Conservation (phyloP, 2,113 vertebrate species). For the Lampris incognitus region DNA sequence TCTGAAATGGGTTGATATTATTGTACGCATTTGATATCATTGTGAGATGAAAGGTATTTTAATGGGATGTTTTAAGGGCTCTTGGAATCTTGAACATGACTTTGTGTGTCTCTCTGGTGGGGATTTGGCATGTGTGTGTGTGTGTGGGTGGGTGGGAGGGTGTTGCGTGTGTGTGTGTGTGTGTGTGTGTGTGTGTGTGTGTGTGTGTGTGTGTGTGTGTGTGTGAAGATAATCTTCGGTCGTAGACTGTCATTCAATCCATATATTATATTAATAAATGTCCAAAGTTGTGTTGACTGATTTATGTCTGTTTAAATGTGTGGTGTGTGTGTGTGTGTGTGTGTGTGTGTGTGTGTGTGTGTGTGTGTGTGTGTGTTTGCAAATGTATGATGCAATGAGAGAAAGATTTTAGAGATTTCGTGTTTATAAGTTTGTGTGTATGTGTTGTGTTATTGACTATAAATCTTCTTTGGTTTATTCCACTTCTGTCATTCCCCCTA, state of each 20-base stretch:
- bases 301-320: neutral
- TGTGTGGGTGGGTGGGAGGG: constrained; percentile 38
- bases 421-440: constrained; percentile 1
- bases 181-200: neutral
- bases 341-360: neutral
- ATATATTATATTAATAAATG: constrained; percentile 80
- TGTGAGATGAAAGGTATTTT: constrained; percentile 51
- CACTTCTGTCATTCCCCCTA: constrained; percentile 51
- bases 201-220: constrained; percentile 7
- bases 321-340: neutral
- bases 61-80: constrained; percentile 73
- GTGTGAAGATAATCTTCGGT: constrained; percentile 64
- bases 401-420: neutral
- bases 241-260: constrained; percentile 75
- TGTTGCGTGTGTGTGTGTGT: neutral
- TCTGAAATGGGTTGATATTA: constrained; percentile 38
- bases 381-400: neutral
- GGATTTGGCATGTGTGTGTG: constrained; percentile 50
- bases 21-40: constrained; percentile 46
- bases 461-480: constrained; percentile 45
- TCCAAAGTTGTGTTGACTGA: constrained; percentile 68
- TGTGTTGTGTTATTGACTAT: constrained; percentile 61
- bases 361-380: constrained; percentile 3
- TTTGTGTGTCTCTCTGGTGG: constrained; percentile 79
- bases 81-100: constrained; percentile 50